Percentiles rank a stretch among this genome's conserved stretches.
Conservation (phyloP, 1,140 invertebrate species). For the Galleria mellonella region DNA sequence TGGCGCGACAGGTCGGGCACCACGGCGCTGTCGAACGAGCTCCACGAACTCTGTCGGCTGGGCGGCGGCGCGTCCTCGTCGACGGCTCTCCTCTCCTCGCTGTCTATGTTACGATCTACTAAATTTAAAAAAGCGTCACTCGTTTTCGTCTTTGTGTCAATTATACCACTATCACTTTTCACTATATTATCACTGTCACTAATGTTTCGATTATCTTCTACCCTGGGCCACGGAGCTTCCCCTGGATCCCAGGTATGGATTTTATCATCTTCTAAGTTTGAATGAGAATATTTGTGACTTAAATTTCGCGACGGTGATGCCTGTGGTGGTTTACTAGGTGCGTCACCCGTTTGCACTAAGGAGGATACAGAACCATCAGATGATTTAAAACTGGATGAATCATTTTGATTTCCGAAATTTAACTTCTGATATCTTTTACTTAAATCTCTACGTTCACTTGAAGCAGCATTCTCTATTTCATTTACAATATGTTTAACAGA, state of each 20-base stretch:
- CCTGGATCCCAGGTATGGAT: conserved; percentile 80
- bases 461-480: conserved; percentile 76
- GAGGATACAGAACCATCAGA: conserved; percentile 18
- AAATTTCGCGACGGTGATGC: conserved; percentile 33
- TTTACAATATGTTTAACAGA: conserved; percentile 79
- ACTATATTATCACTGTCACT: conserved; percentile 68
- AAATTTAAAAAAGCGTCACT: conserved; percentile 83
- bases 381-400: conserved; percentile 20
- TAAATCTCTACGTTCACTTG: conserved; percentile 43
- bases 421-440: conserved; percentile 77
- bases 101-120: conserved; percentile 82
- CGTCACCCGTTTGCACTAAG: conserved; percentile 8
- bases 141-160: conserved; percentile 58
- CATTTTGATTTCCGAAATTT: conserved; percentile 67
- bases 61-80: conserved; percentile 66
- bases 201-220: conserved; percentile 34
- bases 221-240: conserved; percentile 46
- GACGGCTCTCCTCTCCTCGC: conserved; percentile 78
- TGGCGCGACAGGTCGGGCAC: conserved; percentile 84
- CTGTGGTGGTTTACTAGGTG: conserved; percentile 11
- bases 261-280: conserved; percentile 62
- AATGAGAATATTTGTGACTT: conserved; percentile 33
- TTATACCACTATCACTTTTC: conserved; percentile 72
- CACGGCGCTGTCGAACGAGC: conserved; percentile 85
- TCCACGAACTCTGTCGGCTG: conserved; percentile 85